Conservation (phyloP, 2,888 invertebrate species). For the Cinara cedri region DNA sequence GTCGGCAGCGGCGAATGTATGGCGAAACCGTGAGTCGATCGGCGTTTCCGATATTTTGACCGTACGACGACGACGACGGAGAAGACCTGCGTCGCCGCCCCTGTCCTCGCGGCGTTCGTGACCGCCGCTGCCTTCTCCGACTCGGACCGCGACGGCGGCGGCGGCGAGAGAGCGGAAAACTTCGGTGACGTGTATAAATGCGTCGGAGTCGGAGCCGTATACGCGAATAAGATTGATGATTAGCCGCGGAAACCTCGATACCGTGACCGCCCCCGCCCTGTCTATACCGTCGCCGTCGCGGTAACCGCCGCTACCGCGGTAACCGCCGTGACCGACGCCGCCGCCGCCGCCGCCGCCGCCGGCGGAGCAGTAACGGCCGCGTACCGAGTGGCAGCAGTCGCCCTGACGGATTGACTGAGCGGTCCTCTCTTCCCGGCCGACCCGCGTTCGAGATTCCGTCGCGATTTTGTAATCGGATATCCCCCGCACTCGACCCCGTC, state of each 20-base stretch:
- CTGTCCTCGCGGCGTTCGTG: neutral
- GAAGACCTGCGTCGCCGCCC: no score
- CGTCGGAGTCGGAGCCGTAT: slow-evolving; percentile 5
- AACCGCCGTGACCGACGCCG: no score
- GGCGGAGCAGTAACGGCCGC: neutral
- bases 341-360: no score
- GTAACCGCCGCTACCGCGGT: no score
- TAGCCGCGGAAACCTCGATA: slow-evolving; percentile 19
- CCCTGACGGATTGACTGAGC: slow-evolving; percentile 46
- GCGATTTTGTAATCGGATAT: slow-evolving; percentile 35
- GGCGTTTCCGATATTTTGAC: slow-evolving; percentile 42
- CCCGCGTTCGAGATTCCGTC: slow-evolving; percentile 25
- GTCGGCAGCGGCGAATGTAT: neutral
- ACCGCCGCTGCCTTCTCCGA: neutral
- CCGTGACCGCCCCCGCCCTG: no score
- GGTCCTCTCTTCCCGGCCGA: slow-evolving; percentile 3
- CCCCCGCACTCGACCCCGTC: neutral
- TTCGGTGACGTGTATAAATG: slow-evolving; percentile 32
- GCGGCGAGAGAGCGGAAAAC: slow-evolving; percentile 17
- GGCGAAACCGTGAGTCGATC: slow-evolving; percentile 13
- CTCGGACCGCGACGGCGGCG: neutral
- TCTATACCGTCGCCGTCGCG: no score
- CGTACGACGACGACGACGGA: neutral
- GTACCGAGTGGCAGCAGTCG: no score
- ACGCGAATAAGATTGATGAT: slow-evolving; percentile 53